Evolutionary conservation across 2,888 invertebrate genomes (phyloP), one percentile per base, ranked within the genome.

Genomic region (Agrotis clavis): DNA sequence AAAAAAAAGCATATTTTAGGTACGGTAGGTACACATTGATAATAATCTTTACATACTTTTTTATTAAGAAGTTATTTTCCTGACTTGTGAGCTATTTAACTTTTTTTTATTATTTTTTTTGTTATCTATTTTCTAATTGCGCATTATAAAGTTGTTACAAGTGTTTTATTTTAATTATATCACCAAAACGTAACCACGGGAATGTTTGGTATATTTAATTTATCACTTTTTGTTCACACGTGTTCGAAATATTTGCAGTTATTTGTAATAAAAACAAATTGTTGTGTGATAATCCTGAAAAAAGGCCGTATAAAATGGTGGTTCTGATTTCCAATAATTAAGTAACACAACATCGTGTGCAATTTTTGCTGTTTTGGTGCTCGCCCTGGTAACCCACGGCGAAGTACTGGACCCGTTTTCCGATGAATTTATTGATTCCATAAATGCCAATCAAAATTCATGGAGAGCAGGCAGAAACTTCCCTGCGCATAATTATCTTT

Each of bases 381-480:
- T 14, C 18, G 30, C 53, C 30, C 53, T 67, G 18, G 19, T 18
- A 19, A 19, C 19, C 19, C 11, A 35, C 18, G 19, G 18, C 6
- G 19, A 21, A 25, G 14, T 35, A 14, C 41, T 45, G 21, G 16
- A 53, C 16, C 45, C 51, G 2, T 5, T 70, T 14, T 71, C 71
- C 19, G 60, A 70, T 35, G 35, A 16, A 60, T 71, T 53, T n/a
- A 71, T 70, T 47, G 2, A 51, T 61, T 21, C 60, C 9, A 60
- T 71, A 18, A 71, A 71, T 21, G 60, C 45, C 13, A 60, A 30
- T 48, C 60, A 71, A 60, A 70, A 51, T n/a, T 51, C 16, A 47
- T 71, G 71, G 60, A 47, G 16, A 71, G 71, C 51, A 3, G 60
- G 47, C 21, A 30, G 71, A 53, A 70, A 71, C 51, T 71, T 71